These are phyloP conservation scores for Drosophila lutescens DNA, from an alignment of 2,888 invertebrate genomes.

Conservation along the genomic window DNA sequence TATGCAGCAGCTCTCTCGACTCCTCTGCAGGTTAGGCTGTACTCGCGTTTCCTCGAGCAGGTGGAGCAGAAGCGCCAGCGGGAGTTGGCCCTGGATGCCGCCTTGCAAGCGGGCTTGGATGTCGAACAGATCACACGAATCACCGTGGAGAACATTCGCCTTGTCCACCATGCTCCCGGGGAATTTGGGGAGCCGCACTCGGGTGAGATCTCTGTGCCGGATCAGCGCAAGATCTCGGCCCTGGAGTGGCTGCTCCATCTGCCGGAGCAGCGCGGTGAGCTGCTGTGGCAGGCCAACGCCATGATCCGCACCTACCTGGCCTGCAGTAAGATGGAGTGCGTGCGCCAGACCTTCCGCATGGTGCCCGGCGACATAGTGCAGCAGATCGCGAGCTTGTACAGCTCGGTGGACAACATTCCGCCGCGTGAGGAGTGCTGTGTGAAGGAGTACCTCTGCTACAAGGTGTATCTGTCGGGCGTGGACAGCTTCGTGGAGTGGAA, in stretches of 20 bases:
- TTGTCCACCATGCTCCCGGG: slow-evolving; percentile 61
- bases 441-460: slow-evolving; percentile 94
- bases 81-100: slow-evolving; percentile 88
- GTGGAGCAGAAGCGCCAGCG: slow-evolving; percentile 87
- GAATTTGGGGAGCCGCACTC: slow-evolving; percentile 74
- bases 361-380: slow-evolving; percentile 88
- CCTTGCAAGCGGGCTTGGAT: slow-evolving; percentile 90
- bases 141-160: slow-evolving; percentile 91
- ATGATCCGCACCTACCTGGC: slow-evolving; percentile 94
- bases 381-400: slow-evolving; percentile 85
- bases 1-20: slow-evolving; percentile 92
- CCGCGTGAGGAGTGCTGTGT: slow-evolving; percentile 85
- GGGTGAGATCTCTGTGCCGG: slow-evolving; percentile 88
- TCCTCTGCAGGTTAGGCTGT: slow-evolving; percentile 87
- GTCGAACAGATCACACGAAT: slow-evolving; percentile 93
- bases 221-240: slow-evolving; percentile 90
- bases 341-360: slow-evolving; percentile 90
- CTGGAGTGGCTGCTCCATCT: slow-evolving; percentile 95
- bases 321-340: slow-evolving; percentile 92
- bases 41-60: slow-evolving; percentile 89
- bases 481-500: slow-evolving; percentile 96
- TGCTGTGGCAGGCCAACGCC: slow-evolving; percentile 94
- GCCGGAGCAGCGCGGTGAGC: slow-evolving; percentile 91
- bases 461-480: slow-evolving; percentile 93
- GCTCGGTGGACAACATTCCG: slow-evolving; percentile 84